Evolutionary conservation across 2,888 invertebrate genomes (phyloP).

Genomic region (Eledone cirrhosa): DNA sequence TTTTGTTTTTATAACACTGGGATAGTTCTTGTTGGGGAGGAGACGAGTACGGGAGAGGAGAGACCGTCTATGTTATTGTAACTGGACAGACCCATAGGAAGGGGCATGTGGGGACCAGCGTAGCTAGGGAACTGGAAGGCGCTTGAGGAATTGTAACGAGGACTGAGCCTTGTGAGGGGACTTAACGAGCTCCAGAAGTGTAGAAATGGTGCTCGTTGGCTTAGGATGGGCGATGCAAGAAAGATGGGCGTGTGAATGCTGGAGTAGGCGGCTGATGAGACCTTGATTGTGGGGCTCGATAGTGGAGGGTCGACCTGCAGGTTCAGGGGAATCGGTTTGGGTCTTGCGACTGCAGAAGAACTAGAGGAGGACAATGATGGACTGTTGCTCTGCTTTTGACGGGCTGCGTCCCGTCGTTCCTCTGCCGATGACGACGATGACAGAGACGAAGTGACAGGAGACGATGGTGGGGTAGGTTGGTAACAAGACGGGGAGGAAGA

Average conservation of each 20-base stretch:
- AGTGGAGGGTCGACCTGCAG: slow-evolving; percentile 48
- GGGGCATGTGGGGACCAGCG: slow-evolving; percentile 43
- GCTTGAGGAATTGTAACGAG: slow-evolving; percentile 44
- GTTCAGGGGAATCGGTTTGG: slow-evolving; percentile 53
- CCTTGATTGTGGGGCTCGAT: slow-evolving; percentile 50
- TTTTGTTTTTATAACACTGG: slow-evolving; percentile 46
- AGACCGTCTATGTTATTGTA: slow-evolving; percentile 39
- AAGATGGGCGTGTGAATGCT: slow-evolving; percentile 54
- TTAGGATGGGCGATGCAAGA: slow-evolving; percentile 52
- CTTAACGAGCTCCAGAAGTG: slow-evolving; percentile 68
- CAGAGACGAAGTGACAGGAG: not conserved
- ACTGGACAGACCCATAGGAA: slow-evolving; percentile 48
- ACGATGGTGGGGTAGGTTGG: not conserved
- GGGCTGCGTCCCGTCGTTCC: not conserved
- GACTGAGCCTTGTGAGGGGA: slow-evolving; percentile 61
- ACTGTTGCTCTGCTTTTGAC: not conserved
- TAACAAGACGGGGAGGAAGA: not conserved
- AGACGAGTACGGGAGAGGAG: slow-evolving; percentile 46
- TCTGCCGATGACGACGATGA: not conserved
- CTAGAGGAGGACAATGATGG: slow-evolving; percentile 6
- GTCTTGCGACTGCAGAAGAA: slow-evolving; percentile 37
- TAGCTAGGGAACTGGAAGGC: slow-evolving; percentile 60
- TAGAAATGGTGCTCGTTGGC: slow-evolving; percentile 57
- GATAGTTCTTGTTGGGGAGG: slow-evolving; percentile 49
- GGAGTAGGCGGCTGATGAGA: slow-evolving; percentile 36